These are phyloP conservation scores for Mesodorylaimus sp. DNA, from an alignment of 2,888 invertebrate species.

Conservation along the genomic window DNA sequence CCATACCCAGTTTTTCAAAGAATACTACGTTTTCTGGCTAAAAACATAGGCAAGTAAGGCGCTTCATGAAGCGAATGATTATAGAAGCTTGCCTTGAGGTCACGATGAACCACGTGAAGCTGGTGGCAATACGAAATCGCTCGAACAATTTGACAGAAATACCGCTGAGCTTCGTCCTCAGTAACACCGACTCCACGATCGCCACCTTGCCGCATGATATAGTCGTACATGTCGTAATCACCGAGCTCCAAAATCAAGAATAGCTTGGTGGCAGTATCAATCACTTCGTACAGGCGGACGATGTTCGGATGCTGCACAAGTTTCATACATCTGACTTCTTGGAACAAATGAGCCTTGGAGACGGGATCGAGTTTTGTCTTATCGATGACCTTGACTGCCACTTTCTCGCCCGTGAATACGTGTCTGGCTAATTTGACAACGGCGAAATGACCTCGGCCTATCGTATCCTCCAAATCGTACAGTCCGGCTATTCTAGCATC, in stretches of 20 bases:
- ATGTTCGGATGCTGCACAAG: conserved; percentile 97
- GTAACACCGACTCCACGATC: conserved; percentile 43
- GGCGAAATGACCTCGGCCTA: conserved; percentile 95
- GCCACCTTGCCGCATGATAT: conserved; percentile 88
- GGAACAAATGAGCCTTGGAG: conserved; percentile 82
- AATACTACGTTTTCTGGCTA: conserved; percentile 94
- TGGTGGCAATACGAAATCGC: conserved; percentile 95
- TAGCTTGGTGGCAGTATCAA: conserved; percentile 88
- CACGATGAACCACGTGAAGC: conserved; percentile 66
- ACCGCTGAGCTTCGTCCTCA: conserved; percentile 45
- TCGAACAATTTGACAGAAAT: conserved; percentile 85
- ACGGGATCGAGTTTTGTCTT: conserved; percentile 91
- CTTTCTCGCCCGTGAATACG: conserved; percentile 96
- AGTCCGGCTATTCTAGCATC: conserved; percentile 82
- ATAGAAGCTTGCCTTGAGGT: conserved; percentile 48
- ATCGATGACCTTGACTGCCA: conserved; percentile 87
- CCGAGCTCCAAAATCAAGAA: conserved; percentile 73
- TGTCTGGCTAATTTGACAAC: conserved; percentile 92
- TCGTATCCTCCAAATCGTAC: conserved; percentile 88
- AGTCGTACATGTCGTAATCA: conserved; percentile 95
- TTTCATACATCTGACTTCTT: conserved; percentile 82
- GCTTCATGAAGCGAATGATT: not conserved
- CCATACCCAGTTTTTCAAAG: conserved; percentile 85
- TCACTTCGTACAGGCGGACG: conserved; percentile 91
- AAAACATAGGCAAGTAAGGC: conserved; percentile 10